A percentile compares a stretch with the other conserved stretches of the same genome.
Conservation (phyloP, 1,140 invertebrate genomes). For the Drosophila virilis region DNA sequence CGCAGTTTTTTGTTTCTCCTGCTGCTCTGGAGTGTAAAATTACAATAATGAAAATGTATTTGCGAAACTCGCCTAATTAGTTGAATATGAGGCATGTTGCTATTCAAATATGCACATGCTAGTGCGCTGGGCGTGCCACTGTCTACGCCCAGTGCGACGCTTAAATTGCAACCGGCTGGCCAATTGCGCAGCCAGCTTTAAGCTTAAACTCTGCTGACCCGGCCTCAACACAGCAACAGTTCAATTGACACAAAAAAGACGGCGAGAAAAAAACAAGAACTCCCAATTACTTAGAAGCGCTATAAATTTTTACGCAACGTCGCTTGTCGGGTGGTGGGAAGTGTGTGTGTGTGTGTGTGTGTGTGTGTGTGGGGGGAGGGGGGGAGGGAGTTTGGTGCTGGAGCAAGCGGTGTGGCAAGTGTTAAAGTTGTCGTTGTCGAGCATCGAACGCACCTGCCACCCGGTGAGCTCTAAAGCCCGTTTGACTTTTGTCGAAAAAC, state of each 20-base stretch:
- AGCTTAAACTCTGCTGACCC: slow-evolving; percentile 1
- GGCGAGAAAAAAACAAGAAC: slow-evolving; percentile 19
- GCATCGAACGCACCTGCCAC: slow-evolving; percentile 66
- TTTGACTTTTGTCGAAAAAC: slow-evolving; percentile 57
- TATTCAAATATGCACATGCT: slow-evolving; percentile 77
- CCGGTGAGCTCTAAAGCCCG: slow-evolving; percentile 23
- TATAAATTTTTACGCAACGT: slow-evolving; percentile 53
- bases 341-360: background rate
- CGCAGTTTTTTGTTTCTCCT: slow-evolving; percentile 15
- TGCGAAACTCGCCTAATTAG: slow-evolving; percentile 80
- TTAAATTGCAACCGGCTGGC: slow-evolving; percentile 7
- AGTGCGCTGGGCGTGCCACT: slow-evolving; percentile 25
- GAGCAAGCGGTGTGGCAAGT: slow-evolving; percentile 41
- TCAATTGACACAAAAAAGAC: slow-evolving; percentile 7
- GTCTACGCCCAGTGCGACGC: background rate
- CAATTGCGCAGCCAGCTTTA: background rate
- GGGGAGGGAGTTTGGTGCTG: background rate
- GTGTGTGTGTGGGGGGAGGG: background rate
- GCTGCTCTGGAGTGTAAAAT: slow-evolving; percentile 55
- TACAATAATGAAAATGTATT: slow-evolving; percentile 83
- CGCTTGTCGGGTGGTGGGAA: background rate
- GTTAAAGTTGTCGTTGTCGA: slow-evolving; percentile 69
- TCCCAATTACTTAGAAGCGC: slow-evolving; percentile 57
- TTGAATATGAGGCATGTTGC: slow-evolving; percentile 79
- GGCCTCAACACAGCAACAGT: background rate